Evolutionary conservation across 1,140 invertebrate species (phyloP), one percentile per base, ranked within the genome.

Genomic region (Drosophila sucinea): DNA sequence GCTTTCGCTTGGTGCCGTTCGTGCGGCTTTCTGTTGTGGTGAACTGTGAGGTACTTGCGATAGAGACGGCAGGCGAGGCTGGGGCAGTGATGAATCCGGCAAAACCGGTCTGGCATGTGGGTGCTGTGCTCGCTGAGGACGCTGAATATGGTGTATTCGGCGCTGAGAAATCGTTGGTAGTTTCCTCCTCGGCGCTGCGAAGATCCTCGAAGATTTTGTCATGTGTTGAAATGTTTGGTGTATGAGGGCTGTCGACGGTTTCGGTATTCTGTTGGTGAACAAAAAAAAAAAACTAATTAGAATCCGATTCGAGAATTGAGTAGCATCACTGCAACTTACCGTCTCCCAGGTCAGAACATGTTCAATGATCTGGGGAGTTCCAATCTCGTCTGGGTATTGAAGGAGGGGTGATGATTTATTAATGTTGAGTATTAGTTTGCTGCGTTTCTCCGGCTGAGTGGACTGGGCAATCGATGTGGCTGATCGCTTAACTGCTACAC

Each of bases 141-240:
- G 54, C 63, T 27, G 81, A 87, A 38, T 77, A 74, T 25, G 90
- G 90, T 4, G 90, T 91, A 51, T 76, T 76, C 1, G 90, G 90
- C 40, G 79, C 61, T 25, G 85, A 82, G 70, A 79, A 74, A 58
- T 91, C 78, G 60, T 29, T 73, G 73, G 77, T 44, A 62, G 69
- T 74, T 63, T 76, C 82, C 25, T 89, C 81, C 30, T 90, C 85
- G 30, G 44, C 60, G 40, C 57, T 85, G 60, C 54, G 73, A 3
- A 84, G 69, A 30, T 83, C 71, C 69, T 81, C 66, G 30, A 65
- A 56, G 33, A 90, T 78, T 11, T 32, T 32, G 25, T 74, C 51
- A 4, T 60, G 66, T 35, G 86, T 65, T 41, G 58, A 35, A 11
- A 47, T 64, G 62, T 44, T 70, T 56, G 10, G 32, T 60, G 32